Percentiles rank a stretch among this genome's conserved stretches.
Evolutionary conservation across 2,797 vertebrate species (phyloP).

Genomic region (Acanthopagrus latus): DNA sequence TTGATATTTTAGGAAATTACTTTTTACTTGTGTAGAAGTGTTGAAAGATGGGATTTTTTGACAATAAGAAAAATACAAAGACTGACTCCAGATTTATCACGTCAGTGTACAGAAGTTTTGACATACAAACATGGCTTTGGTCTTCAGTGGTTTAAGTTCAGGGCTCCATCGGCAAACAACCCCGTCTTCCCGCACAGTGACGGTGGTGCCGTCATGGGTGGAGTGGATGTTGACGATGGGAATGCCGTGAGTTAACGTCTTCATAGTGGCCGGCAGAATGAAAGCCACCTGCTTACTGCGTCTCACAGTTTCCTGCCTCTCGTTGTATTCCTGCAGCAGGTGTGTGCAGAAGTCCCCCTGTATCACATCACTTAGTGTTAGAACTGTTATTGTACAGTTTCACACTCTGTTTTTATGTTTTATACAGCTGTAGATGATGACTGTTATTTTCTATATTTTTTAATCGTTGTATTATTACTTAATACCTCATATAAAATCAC

Average conservation of each 20-base stretch:
- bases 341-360: slow-evolving; percentile 87
- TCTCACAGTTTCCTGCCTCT: slow-evolving; percentile 74
- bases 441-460: not conserved
- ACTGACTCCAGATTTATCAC: not conserved
- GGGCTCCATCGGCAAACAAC: slow-evolving; percentile 86
- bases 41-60: not conserved
- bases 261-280: slow-evolving; percentile 80
- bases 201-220: slow-evolving; percentile 77
- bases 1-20: not conserved
- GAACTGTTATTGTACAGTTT: not conserved
- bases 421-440: not conserved
- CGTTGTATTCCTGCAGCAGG: slow-evolving; percentile 84
- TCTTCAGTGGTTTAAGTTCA: slow-evolving; percentile 86
- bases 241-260: slow-evolving; percentile 67
- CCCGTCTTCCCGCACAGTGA: slow-evolving; percentile 87
- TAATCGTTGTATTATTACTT: too few relatives aligned
- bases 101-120: not conserved
- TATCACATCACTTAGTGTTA: slow-evolving; percentile 20
- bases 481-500: not conserved
- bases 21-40: too few relatives aligned
- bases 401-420: too few relatives aligned
- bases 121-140: slow-evolving; percentile 89
- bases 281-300: slow-evolving; percentile 81
- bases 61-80: not conserved
- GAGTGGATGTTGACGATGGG: slow-evolving; percentile 79